Conservation (phyloP, 2,888 invertebrate genomes). For the Patella depressa region DNA sequence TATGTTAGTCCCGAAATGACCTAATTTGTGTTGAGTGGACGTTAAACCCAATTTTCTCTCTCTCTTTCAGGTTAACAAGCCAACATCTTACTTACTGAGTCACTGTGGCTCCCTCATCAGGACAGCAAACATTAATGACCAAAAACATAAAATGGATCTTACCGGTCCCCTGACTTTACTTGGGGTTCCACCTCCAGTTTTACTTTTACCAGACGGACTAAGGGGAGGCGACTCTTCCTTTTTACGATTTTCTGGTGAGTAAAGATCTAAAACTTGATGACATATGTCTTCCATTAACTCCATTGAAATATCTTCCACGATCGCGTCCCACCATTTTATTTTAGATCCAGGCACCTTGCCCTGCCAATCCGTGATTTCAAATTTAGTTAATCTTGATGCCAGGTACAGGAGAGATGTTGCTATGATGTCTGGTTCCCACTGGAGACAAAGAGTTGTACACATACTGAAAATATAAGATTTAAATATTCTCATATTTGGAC, state of each 20-base stretch:
- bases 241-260: conserved; percentile 75
- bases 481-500: background rate
- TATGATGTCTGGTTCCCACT: conserved; percentile 98
- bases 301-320: conserved; percentile 94
- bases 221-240: conserved; percentile 53
- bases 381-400: conserved; percentile 94
- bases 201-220: conserved; percentile 39
- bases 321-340: conserved; percentile 95
- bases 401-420: conserved; percentile 97
- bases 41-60: too few relatives aligned
- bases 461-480: conserved; percentile 75
- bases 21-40: too few relatives aligned
- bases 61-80: too few relatives aligned
- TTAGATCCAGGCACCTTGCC: conserved; percentile 79
- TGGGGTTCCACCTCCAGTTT: conserved; percentile 48
- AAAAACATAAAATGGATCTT: conserved; percentile 2
- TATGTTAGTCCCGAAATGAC: too few relatives aligned
- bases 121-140: too few relatives aligned
- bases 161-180: conserved; percentile 29
- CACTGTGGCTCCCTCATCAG: too few relatives aligned
- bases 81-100: too few relatives aligned
- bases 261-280: conserved; percentile 91
- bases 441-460: conserved; percentile 94
- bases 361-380: conserved; percentile 93
- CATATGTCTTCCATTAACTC: conserved; percentile 97